Conservation (phyloP, 2,113 vertebrate species). For the Tragelaphus buxtoni region DNA sequence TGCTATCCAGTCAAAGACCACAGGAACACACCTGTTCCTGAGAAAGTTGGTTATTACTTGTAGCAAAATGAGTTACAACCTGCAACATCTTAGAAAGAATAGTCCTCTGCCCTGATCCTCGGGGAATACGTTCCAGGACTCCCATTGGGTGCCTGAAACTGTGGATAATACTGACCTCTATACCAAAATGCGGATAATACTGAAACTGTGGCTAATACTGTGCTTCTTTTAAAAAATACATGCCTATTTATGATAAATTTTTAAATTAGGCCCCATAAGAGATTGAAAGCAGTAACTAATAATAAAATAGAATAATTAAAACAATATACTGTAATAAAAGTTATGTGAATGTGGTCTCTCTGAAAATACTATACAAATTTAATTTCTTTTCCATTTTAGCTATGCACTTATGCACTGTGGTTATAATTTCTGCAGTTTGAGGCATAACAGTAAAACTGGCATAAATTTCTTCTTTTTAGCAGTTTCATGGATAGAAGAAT, state of each 20-base stretch:
- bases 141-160: not conserved
- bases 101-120: not conserved
- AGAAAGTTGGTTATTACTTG: not conserved
- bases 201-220: not conserved
- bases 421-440: not conserved
- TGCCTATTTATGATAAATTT: not conserved
- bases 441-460: not conserved
- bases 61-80: not conserved
- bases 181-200: not conserved
- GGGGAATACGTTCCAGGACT: not conserved
- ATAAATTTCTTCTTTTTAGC: not conserved
- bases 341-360: not conserved
- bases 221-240: not conserved
- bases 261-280: not conserved
- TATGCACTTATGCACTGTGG: not conserved
- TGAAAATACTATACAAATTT: not conserved
- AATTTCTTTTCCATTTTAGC: not conserved
- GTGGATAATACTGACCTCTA: not conserved
- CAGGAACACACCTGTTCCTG: not conserved
- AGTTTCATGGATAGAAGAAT: not conserved
- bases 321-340: not conserved
- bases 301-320: not conserved
- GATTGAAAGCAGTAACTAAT: not conserved
- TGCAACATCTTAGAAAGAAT: not conserved
- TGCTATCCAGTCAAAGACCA: not conserved